Evolutionary conservation across 1,140 invertebrate genomes (phyloP).

Genomic region (Caerostris darwini): DNA sequence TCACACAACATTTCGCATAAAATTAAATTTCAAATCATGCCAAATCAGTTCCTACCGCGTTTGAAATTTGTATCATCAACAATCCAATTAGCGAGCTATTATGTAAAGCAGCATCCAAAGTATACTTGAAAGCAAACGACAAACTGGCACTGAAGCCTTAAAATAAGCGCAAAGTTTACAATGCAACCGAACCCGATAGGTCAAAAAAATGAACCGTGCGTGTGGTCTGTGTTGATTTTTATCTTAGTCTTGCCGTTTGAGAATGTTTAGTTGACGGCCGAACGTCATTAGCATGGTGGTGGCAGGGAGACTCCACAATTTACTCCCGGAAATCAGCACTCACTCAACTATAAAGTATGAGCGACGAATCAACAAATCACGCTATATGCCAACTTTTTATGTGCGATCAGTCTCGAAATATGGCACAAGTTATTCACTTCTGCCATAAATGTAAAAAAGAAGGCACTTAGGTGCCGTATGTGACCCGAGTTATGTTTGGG

Average conservation of each 20-base stretch:
- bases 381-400: conserved; percentile 65
- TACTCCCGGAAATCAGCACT: conserved; percentile 59
- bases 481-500: conserved; percentile 30
- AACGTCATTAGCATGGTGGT: conserved; percentile 68
- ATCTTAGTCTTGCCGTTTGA: conserved; percentile 64
- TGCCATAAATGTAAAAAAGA: conserved; percentile 68
- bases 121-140: background rate
- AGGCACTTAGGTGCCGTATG: conserved; percentile 63
- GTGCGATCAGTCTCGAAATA: conserved; percentile 37
- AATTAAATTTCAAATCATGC: background rate
- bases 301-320: conserved; percentile 37
- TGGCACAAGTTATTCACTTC: background rate
- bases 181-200: no score
- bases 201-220: conserved; percentile 25
- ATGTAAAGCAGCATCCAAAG: background rate
- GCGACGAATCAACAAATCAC: conserved; percentile 68
- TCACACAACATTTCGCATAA: no score
- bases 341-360: conserved; percentile 56
- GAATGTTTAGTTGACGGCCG: conserved; percentile 69
- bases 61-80: background rate
- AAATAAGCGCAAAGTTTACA: background rate
- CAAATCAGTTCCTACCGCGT: background rate
- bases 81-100: background rate
- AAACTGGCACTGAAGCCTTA: background rate
- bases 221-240: conserved; percentile 76